Base-by-base conservation (phyloP, 2,113 vertebrate genomes). In the Cryptotis parvus region DNA sequence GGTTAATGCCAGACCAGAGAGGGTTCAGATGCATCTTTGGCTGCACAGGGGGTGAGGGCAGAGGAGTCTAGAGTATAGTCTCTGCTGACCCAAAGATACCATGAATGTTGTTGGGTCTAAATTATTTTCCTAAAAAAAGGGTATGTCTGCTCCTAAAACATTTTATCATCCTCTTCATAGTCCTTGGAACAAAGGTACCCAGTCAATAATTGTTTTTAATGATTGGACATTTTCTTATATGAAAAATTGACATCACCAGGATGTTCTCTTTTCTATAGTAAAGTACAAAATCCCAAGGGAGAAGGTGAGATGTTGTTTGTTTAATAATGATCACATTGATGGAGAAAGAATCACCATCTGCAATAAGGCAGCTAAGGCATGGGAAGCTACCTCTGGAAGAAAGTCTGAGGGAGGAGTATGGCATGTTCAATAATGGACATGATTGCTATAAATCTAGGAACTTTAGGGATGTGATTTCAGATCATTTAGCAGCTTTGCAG, bases 121-220 rank as follows among this genome's bases (percentile, higher is more conserved):
- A 45, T 45, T 45, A 45, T 45, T 45, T 45, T 45, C 43, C 11
- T 45, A 45, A 45, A 45, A 45, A 45, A 45, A 11, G 11, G 6
- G 11, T 45, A n/a, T n/a, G n/a, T n/a, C n/a, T n/a, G n/a, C n/a
- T n/a, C 45, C 45, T 49, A 49, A 49, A 49, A 10, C 45, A 12
- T 49, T 49, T 49, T 49, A 49, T 49, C 45, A 49, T 49, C 45
- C 10, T 49, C 45, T 49, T 49, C 9, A 39, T 3, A 73, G 66
- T 33, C 26, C 41, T 29, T 87, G 35, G 31, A 68, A 73, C 35
- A 85, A 31, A 92, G 3, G 18, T 41, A 14, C 52, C 69, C 18
- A 52, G 31, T 70, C 73, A 90, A 66, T 79, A 52, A 27, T 63
- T 45, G 66, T 49, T 66, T 94, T 88, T 61, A 84, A 66, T 90